These are phyloP conservation scores for Drosophila nr. fundita DNA, from an alignment of 2,888 invertebrate species.

Conservation along the genomic window DNA sequence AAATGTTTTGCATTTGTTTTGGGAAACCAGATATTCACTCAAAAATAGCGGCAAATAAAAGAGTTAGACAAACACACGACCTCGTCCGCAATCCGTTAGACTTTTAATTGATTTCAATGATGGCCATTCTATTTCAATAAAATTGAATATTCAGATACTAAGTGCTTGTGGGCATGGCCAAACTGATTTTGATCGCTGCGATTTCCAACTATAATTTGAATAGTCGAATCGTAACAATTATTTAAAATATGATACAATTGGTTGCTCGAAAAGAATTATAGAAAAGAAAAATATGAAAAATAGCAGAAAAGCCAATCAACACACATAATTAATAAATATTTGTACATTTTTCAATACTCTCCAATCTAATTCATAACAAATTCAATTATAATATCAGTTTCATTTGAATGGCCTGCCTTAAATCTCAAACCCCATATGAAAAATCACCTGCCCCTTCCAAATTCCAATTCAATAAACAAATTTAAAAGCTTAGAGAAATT, in stretches of 20 bases:
- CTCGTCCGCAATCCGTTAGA: constrained; percentile 2
- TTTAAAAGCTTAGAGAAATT: constrained; percentile 42
- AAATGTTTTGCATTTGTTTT: constrained; percentile 41
- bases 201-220: neutral
- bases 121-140: constrained; percentile 13
- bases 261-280: neutral
- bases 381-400: neutral
- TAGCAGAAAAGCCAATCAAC: neutral
- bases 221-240: neutral
- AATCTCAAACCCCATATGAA: neutral
- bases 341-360: neutral
- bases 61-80: constrained; percentile 30
- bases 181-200: constrained; percentile 2
- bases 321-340: neutral
- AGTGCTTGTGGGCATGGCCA: constrained; percentile 8
- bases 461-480: constrained; percentile 42
- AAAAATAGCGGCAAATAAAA: constrained; percentile 9
- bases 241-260: neutral
- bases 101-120: constrained; percentile 54
- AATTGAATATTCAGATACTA: constrained; percentile 13
- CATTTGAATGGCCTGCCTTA: neutral
- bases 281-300: neutral
- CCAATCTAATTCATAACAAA: neutral
- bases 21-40: constrained; percentile 33
- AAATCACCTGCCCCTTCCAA: neutral